phyloP scores from a whole-genome alignment of 2,888 invertebrate genomes.

The Ligdia adustata region DNA sequence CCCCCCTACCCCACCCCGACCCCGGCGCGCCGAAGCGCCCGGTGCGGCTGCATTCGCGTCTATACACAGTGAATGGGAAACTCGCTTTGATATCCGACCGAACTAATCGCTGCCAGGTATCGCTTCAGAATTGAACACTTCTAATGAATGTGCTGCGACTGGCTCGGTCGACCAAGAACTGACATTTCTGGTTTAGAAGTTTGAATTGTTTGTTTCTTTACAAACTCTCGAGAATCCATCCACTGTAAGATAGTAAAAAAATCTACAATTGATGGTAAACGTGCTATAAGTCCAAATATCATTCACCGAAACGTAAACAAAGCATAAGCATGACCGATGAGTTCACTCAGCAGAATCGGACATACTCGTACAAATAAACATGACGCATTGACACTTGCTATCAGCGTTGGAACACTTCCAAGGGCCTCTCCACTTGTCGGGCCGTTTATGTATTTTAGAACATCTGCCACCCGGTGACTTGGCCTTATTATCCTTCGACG shows the following conservation, averaged over 20 bases:
- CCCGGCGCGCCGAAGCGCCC: slow-evolving; percentile 22
- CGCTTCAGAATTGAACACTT: slow-evolving; percentile 7
- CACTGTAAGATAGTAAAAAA: too few relatives aligned
- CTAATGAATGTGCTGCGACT: slow-evolving; percentile 2
- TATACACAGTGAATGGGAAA: slow-evolving; percentile 26
- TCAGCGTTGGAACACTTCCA: slow-evolving; percentile 20
- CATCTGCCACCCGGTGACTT: slow-evolving; percentile 6
- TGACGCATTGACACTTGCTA: slow-evolving; percentile 16
- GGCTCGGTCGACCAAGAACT: slow-evolving; percentile 2
- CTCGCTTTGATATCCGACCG: slow-evolving; percentile 21
- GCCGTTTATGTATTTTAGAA: slow-evolving; percentile 19
- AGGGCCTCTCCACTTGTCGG: slow-evolving; percentile 9
- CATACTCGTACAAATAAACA: slow-evolving; percentile 15
- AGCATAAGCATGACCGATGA: slow-evolving; percentile 2
- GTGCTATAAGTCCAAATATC: slow-evolving; percentile 4
- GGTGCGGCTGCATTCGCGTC: slow-evolving; percentile 32
- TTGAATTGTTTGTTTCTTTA: background rate
- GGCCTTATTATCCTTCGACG: slow-evolving; percentile 8
- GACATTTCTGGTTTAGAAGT: background rate
- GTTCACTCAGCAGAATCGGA: slow-evolving; percentile 1
- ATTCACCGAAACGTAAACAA: slow-evolving; percentile 11
- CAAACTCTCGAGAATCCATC: background rate
- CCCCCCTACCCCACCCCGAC: slow-evolving; percentile 30
- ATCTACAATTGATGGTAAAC: background rate
- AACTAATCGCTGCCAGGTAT: slow-evolving; percentile 16